Base-by-base conservation (phyloP, 2,113 vertebrate genomes). In the Vulpes vulpes region DNA sequence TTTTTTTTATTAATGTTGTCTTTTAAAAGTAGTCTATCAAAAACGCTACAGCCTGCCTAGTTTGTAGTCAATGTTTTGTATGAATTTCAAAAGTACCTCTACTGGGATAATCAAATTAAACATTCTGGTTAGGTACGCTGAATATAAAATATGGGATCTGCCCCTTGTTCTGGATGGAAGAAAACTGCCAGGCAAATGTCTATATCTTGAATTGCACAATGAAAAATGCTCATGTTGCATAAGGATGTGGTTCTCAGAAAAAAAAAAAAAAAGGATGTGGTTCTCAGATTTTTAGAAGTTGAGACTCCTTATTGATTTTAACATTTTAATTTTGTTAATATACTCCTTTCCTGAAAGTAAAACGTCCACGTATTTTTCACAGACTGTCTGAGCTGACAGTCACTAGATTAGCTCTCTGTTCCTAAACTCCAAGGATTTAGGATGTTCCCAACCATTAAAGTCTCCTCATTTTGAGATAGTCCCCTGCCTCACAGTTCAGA, bases 21-120 rank as follows among this genome's bases (percentile, higher is more conserved):
- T 89, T 92, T 79, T 25, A 57, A 78, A 79, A 85, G 69, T 82
- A 55, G n/a, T 57, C 59, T 94, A 35, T 78, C 91, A 73, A 86
- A 94, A 71, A 79, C 43, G 93, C 85, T 89, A 38, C 12, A 62
- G 30, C 10, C 22, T 87, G 71, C 67, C 32, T 88, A 81, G 23
- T 65, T 91, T 88, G 94, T 93, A 59, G 32, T 73, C 85, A 84
- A 74, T 53, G 2, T 74, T 95, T 86, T 91, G 81, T 88, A 2
- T 92, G 43, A 94, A 80, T 94, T 96, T 94, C 22, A 57, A 85
- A 76, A 96, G 16, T 91, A 81, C 16, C 8, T 95, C 67, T 93
- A 10, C 91, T 62, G 12, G 62, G 22, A 38, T 92, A 69, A 74
- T 85, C n/a, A 22, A 71, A 38, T 71, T 55, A 71, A 86, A 67